A percentile compares a stretch with the other conserved stretches of the same genome.
Evolutionary conservation across 1,140 invertebrate species (phyloP).

Genomic region (Steinernema feltiae): DNA sequence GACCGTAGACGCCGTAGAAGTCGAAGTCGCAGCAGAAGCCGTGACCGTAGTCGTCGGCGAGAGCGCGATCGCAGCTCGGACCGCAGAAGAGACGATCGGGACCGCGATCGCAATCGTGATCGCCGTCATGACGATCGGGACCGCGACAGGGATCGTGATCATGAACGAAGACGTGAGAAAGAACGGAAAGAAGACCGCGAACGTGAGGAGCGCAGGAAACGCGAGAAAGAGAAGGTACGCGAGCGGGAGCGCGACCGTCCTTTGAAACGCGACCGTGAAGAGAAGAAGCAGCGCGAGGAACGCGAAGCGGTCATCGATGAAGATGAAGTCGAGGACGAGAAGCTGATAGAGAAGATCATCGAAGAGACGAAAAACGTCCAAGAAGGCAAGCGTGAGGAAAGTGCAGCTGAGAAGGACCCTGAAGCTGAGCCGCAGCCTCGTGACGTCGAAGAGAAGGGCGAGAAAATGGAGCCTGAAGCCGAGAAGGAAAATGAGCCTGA

Average conservation of each 20-base stretch:
- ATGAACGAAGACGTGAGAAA: background rate
- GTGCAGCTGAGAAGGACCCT: background rate
- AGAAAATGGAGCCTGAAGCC: too few relatives aligned
- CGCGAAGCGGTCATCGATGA: background rate
- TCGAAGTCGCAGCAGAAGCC: conserved; percentile 34
- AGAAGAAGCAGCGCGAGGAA: conserved; percentile 10
- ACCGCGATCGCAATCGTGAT: conserved; percentile 14
- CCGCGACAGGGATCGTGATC: background rate
- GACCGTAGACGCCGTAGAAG: conserved; percentile 25
- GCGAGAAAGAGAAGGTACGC: conserved; percentile 33
- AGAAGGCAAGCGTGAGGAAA: background rate
- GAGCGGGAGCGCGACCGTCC: conserved; percentile 20
- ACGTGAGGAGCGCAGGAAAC: conserved; percentile 18
- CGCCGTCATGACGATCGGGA: background rate
- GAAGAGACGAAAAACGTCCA: background rate
- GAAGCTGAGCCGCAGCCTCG: conserved; percentile 14
- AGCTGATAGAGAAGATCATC: conserved; percentile 2
- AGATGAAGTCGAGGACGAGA: conserved; percentile 8
- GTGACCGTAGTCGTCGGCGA: conserved; percentile 22
- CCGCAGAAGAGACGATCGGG: background rate
- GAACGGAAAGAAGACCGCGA: background rate
- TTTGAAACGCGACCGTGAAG: conserved; percentile 8
- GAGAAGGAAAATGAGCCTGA: too few relatives aligned
- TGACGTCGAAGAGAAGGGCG: conserved; percentile 12
- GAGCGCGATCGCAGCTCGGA: conserved; percentile 43